Percentiles rank a stretch among this genome's conserved stretches.
These are phyloP conservation scores for Erynnis tages DNA, from an alignment of 2,888 invertebrate species.

Conservation along the genomic window DNA sequence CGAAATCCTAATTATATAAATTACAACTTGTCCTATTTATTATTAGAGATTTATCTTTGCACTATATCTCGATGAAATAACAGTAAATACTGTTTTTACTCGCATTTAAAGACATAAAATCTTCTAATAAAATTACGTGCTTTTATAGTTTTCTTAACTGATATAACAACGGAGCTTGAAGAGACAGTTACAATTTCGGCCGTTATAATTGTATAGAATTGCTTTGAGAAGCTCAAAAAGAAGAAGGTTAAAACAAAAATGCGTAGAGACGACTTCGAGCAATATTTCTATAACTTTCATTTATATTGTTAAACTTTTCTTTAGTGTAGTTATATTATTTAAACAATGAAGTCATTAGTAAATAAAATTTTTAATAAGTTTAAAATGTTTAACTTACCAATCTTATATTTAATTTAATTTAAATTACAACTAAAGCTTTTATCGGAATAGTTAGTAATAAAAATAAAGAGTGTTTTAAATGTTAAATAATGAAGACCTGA, in stretches of 20 bases:
- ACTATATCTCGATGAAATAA: constrained; percentile 62
- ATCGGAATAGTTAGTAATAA: too few relatives aligned
- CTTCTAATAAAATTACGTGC: constrained; percentile 74
- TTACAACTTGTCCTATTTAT: constrained; percentile 73
- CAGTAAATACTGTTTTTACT: constrained; percentile 54
- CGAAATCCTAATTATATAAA: constrained; percentile 68
- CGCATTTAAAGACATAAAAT: constrained; percentile 51
- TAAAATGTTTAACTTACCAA: too few relatives aligned
- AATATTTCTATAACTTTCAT: not conserved
- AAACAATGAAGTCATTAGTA: too few relatives aligned
- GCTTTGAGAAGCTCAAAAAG: constrained; percentile 61
- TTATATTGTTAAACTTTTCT: not conserved
- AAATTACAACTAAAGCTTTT: too few relatives aligned
- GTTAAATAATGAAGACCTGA: constrained; percentile 6
- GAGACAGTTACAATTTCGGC: constrained; percentile 79
- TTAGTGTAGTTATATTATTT: too few relatives aligned
- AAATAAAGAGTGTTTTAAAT: not conserved
- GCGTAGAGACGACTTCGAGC: constrained; percentile 41
- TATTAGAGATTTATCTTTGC: constrained; percentile 55
- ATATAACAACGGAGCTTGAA: constrained; percentile 63
- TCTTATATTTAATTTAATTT: too few relatives aligned
- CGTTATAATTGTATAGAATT: constrained; percentile 82
- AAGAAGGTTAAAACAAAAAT: constrained; percentile 45
- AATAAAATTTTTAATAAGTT: too few relatives aligned
- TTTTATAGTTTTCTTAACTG: constrained; percentile 63